Percentiles rank a stretch among this genome's conserved stretches.
phyloP scores from a whole-genome alignment of 2,797 vertebrate genomes.

The Mastacembelus armatus region DNA sequence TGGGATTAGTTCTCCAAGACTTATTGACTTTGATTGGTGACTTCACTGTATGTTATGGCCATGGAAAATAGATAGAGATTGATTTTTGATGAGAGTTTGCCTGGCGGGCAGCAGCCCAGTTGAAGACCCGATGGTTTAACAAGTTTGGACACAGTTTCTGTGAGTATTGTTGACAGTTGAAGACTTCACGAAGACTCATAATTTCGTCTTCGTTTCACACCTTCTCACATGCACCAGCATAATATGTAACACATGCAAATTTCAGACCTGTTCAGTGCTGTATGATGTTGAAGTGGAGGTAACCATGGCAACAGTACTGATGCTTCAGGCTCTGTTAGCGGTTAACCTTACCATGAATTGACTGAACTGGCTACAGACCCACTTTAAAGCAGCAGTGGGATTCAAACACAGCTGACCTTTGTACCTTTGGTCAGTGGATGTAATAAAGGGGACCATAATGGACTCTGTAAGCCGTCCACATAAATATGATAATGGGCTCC shows the following conservation, averaged over 20 bases:
- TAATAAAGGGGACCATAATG: not conserved
- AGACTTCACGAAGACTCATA: too few species aligned
- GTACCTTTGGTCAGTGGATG: not conserved
- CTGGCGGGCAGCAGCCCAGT: too few species aligned
- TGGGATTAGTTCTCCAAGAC: too few species aligned
- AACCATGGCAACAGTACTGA: conserved; percentile 51
- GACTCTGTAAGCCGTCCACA: not conserved
- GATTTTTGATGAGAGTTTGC: too few species aligned
- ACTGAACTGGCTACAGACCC: not conserved
- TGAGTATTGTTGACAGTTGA: too few species aligned
- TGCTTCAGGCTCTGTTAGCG: conserved; percentile 23
- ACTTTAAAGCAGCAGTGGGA: not conserved
- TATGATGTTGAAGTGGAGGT: conserved; percentile 24
- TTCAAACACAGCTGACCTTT: not conserved
- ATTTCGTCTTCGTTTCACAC: not conserved
- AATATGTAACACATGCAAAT: conserved; percentile 5
- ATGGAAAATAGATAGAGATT: too few species aligned
- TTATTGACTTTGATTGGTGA: too few species aligned
- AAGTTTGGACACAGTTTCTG: too few species aligned
- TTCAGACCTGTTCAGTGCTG: not conserved
- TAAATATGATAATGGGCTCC: not conserved
- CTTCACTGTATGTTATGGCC: too few species aligned
- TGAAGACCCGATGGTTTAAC: too few species aligned
- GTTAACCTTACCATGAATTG: conserved; percentile 1
- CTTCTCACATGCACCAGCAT: not conserved